Evolutionary conservation across 2,113 vertebrate species (phyloP).

Genomic region (Labeo rohita): DNA sequence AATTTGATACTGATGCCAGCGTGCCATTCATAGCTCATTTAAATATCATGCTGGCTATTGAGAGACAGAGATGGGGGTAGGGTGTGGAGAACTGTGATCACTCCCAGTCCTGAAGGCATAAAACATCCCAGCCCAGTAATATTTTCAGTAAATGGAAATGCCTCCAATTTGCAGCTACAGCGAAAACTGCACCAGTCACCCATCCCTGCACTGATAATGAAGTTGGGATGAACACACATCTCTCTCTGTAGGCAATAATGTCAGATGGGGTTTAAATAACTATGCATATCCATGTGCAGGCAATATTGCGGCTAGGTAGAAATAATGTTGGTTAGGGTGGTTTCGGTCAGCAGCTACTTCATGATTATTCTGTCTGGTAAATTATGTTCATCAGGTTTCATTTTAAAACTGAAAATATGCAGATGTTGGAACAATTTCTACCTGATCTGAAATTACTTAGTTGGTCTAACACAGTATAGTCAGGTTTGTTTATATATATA

Average conservation of each 20-base stretch:
- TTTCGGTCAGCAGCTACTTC: conserved; percentile 3
- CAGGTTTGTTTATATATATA: conserved; percentile 6
- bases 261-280: conserved; percentile 41
- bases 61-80: not conserved
- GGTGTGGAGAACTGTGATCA: conserved; percentile 18
- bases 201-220: conserved; percentile 57
- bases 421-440: not conserved
- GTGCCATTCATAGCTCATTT: conserved; percentile 21
- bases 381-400: not conserved
- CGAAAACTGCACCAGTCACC: conserved; percentile 63
- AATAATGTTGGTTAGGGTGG: conserved; percentile 17
- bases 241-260: conserved; percentile 57
- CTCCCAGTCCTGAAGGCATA: conserved; percentile 48
- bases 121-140: conserved; percentile 45
- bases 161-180: conserved; percentile 69
- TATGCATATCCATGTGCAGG: conserved; percentile 39
- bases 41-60: conserved; percentile 40
- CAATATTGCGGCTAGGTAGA: conserved; percentile 8
- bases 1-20: conserved; percentile 24
- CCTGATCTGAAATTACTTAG: not conserved
- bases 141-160: conserved; percentile 70
- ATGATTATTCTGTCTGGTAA: conserved; percentile 3
- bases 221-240: conserved; percentile 45
- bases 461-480: not conserved
- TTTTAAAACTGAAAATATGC: not conserved